phyloP scores from a whole-genome alignment of 2,888 invertebrate species.

The Spodoptera picta region DNA sequence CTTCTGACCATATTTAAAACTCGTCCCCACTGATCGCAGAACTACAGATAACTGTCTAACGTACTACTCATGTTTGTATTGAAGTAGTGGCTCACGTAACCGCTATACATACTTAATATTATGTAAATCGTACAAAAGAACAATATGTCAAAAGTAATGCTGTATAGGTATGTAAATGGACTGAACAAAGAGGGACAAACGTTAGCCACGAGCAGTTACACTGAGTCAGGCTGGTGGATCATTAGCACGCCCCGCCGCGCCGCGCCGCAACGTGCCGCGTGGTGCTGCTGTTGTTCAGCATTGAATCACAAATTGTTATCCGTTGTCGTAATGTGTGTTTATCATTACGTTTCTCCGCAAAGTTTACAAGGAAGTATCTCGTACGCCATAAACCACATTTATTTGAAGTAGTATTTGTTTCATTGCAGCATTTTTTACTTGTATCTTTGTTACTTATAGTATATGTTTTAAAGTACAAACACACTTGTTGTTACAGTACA shows the following conservation, averaged over 20 bases:
- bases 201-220: conserved; percentile 32
- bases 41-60: too few relatives aligned
- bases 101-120: conserved; percentile 22
- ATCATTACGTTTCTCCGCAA: conserved; percentile 17
- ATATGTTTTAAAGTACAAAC: too few relatives aligned
- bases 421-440: background rate
- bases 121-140: conserved; percentile 42
- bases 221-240: background rate
- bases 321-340: conserved; percentile 18
- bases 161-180: conserved; percentile 41
- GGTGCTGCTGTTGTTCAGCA: conserved; percentile 39
- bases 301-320: conserved; percentile 41
- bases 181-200: conserved; percentile 30
- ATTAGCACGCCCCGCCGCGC: conserved; percentile 2
- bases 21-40: too few relatives aligned
- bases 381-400: conserved; percentile 14
- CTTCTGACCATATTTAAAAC: too few relatives aligned
- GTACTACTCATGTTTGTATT: conserved; percentile 1
- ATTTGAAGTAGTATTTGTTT: background rate
- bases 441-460: too few relatives aligned
- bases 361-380: conserved; percentile 22
- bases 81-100: conserved; percentile 24
- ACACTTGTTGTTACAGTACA: too few relatives aligned
- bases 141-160: conserved; percentile 15
- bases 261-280: conserved; percentile 13